phyloP scores from a whole-genome alignment of 2,888 invertebrate species.

The Coelinius sp. region DNA sequence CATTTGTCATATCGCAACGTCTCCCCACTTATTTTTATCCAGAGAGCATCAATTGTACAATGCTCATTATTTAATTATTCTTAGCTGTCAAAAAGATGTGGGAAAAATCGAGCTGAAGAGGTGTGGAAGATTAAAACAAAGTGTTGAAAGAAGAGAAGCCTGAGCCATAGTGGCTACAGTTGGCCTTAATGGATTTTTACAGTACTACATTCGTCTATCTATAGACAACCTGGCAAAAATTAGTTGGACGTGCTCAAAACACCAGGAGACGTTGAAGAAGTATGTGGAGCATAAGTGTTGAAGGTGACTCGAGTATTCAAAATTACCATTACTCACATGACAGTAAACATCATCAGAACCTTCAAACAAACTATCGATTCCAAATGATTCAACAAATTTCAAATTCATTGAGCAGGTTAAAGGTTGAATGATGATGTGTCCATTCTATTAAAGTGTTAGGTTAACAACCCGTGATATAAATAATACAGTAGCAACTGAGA shows the following conservation, averaged over 20 bases:
- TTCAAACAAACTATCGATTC: background rate
- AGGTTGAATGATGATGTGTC: conserved; percentile 3
- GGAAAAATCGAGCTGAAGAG: background rate
- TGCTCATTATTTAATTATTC: background rate
- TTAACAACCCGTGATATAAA: conserved; percentile 70
- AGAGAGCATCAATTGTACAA: background rate
- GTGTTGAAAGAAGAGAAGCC: background rate
- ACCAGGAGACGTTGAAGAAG: conserved; percentile 21
- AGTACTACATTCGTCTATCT: conserved; percentile 36
- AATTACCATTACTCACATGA: background rate
- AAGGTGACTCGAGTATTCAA: conserved; percentile 7
- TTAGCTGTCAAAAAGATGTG: background rate
- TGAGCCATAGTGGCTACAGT: background rate
- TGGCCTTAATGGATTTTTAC: conserved; percentile 48
- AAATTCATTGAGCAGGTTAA: background rate
- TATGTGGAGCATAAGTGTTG: conserved; percentile 24
- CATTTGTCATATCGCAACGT: background rate
- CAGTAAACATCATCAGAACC: background rate
- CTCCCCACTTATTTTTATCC: background rate
- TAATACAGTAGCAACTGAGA: conserved; percentile 55
- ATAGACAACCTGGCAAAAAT: conserved; percentile 40
- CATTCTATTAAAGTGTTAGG: conserved; percentile 47
- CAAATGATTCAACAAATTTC: background rate
- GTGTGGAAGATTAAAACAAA: background rate
- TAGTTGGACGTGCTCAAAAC: conserved; percentile 5